Evolutionary conservation across 1,140 invertebrate genomes (phyloP).

Genomic region (Tetranychus urticae): DNA sequence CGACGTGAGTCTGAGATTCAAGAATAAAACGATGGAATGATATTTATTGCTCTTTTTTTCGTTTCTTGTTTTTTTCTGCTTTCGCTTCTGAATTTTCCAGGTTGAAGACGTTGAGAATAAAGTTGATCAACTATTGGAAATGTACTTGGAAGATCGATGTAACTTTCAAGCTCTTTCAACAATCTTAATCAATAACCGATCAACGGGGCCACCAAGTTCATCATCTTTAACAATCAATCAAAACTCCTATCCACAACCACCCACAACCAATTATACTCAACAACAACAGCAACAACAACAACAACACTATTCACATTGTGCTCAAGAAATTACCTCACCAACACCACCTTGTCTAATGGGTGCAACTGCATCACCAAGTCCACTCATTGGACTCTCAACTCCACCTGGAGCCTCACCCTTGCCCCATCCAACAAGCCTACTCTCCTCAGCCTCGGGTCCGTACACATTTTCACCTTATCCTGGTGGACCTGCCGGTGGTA

Average conservation of each 20-base stretch:
- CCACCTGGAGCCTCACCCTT: no score
- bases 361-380: slow-evolving; percentile 10
- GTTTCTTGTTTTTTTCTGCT: slow-evolving; percentile 3
- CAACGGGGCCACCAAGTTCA: not conserved
- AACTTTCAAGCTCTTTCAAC: not conserved
- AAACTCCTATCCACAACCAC: not conserved
- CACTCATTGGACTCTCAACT: slow-evolving; percentile 8
- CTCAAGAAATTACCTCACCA: slow-evolving; percentile 5
- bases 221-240: not conserved
- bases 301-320: no score
- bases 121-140: slow-evolving; percentile 69
- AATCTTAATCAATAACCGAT: not conserved
- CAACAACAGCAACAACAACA: not conserved
- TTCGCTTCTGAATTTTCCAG: slow-evolving; percentile 23
- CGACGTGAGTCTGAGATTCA: no score
- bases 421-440: slow-evolving; percentile 8
- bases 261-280: not conserved
- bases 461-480: not conserved
- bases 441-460: slow-evolving; percentile 8
- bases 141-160: slow-evolving; percentile 70
- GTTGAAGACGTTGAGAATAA: slow-evolving; percentile 81
- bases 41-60: not conserved
- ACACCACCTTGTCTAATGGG: slow-evolving; percentile 10
- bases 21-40: no score
- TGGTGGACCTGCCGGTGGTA: slow-evolving; percentile 1